phyloP scores from a whole-genome alignment of 2,113 vertebrate genomes.

The Lucifuga dentata region DNA sequence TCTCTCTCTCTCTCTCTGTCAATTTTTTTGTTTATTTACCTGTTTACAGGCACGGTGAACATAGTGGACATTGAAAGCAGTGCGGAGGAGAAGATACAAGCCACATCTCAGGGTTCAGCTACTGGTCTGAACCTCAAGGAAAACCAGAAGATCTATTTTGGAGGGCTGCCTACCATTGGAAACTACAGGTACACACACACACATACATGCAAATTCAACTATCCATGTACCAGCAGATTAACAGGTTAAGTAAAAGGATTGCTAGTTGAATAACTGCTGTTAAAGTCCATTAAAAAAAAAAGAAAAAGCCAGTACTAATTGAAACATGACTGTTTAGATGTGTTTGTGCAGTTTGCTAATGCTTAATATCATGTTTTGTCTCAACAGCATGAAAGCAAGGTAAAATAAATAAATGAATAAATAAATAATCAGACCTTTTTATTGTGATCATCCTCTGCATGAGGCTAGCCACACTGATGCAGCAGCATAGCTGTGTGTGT shows the following conservation, averaged over 20 bases:
- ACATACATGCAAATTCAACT: not conserved
- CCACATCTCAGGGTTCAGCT: conserved; percentile 87
- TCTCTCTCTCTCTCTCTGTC: too few species aligned
- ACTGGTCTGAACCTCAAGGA: conserved; percentile 94
- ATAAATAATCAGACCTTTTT: not conserved
- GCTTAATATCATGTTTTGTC: conserved; percentile 66
- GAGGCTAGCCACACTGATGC: conserved; percentile 45
- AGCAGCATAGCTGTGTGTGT: too few species aligned
- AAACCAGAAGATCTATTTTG: conserved; percentile 95
- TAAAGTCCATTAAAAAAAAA: too few species aligned
- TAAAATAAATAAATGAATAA: conserved; percentile 78
- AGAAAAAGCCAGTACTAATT: too few species aligned
- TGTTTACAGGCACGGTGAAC: conserved; percentile 86
- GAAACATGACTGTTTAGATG: not conserved
- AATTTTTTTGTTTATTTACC: not conserved
- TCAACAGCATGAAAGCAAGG: conserved; percentile 92
- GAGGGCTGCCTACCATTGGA: conserved; percentile 91
- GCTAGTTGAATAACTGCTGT: too few species aligned
- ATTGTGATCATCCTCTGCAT: conserved; percentile 50
- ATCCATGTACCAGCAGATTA: not conserved
- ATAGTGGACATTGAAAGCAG: conserved; percentile 90
- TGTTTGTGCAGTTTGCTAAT: conserved; percentile 53
- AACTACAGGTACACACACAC: conserved; percentile 89
- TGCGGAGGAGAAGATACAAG: conserved; percentile 86
- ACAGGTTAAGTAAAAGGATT: not conserved